phyloP scores from a whole-genome alignment of 2,888 invertebrate species.

The Cataglyphis altisquamis region DNA sequence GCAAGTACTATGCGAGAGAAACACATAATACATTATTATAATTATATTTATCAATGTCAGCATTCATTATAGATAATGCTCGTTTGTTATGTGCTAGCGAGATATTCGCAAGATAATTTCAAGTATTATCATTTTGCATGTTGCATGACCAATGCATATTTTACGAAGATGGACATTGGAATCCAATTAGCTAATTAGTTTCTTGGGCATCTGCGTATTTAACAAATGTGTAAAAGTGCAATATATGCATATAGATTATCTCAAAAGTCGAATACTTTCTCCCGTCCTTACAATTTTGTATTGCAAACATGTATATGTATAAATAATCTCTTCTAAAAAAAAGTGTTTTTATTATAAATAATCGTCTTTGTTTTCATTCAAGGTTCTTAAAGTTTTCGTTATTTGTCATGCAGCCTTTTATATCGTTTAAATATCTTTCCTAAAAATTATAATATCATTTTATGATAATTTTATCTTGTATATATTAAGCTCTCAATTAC shows the following conservation, averaged over 20 bases:
- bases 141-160: not conserved
- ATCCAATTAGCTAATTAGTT: slow-evolving; percentile 39
- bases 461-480: not conserved
- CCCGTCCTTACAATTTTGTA: not conserved
- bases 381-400: not conserved
- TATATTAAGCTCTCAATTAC: not conserved
- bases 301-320: not conserved
- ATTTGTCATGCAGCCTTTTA: not conserved
- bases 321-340: not conserved
- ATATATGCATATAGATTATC: not conserved
- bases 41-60: slow-evolving; percentile 56
- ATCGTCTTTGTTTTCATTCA: not conserved
- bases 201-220: not conserved
- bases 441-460: not conserved
- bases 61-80: slow-evolving; percentile 39
- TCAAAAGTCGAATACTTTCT: slow-evolving; percentile 39
- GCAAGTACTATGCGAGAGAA: slow-evolving; percentile 14
- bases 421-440: not conserved
- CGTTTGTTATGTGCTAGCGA: not conserved
- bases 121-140: slow-evolving; percentile 12
- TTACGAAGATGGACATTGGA: slow-evolving; percentile 32
- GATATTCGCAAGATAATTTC: slow-evolving; percentile 41
- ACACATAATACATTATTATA: slow-evolving; percentile 47
- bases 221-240: not conserved
- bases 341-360: not conserved